Base-by-base conservation (phyloP, 2,113 vertebrate genomes). In the Platysteira castanea region DNA sequence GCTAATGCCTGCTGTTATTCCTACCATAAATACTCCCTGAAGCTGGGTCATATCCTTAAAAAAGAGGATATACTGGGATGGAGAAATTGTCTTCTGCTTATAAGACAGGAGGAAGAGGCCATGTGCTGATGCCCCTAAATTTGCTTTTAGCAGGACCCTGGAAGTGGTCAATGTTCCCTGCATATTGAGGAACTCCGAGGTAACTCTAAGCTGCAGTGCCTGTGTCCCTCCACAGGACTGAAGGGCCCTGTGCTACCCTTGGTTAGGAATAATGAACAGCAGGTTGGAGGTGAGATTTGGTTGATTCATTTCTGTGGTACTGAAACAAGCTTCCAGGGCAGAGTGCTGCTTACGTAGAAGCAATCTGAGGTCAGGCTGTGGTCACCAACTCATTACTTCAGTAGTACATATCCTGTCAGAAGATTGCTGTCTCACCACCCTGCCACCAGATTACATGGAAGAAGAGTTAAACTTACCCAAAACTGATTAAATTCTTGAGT, bases 401-500 rank as follows among this genome's bases (percentile, higher is more conserved):
- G n/a, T 37, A 53, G 22, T 35, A n/a, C 15, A 7, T 50, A 46
- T 37, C 41, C 23, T 87, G 90, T 82, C 52, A 10, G 50, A 78
- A 89, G 65, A 39, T 30, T 77, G 50, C 64, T 74, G 31, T 88
- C 82, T 93, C 46, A 60, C 50, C 37, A 74, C n/a, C n/a, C 59
- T 37, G 31, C 54, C 8, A 15, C 56, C 39, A 84, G 87, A 91
- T 87, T 89, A 63, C 52, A n/a, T 13, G 42, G 64, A 47, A n/a
- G 42, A 28, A 81, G 21, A 54, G 26, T 33, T 93, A 71, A 91
- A 94, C 23, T 70, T 70, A 41, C 30, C 27, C 54, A 78, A 74
- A 88, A 95, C 35, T 90, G 80, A 77, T 88, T 96, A 91, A 84
- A 84, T 90, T 95, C 83, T 68, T 20, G 7, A 69, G 41, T 77